Evolutionary conservation across 1,140 invertebrate genomes (phyloP), one percentile per base, ranked within the genome.

Genomic region (Odontomachus brunneus): DNA sequence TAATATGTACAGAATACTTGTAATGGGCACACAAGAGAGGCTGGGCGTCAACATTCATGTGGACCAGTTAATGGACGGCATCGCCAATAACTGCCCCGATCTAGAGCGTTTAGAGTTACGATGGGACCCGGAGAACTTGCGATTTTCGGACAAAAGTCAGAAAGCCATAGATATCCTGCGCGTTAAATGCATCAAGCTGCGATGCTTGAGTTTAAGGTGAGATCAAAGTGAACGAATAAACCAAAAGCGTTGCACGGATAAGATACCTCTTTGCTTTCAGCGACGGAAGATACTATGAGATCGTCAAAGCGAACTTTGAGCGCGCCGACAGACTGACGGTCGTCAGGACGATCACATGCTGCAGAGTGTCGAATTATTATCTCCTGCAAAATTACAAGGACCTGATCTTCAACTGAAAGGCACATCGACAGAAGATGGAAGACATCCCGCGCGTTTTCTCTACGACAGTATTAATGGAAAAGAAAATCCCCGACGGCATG

Each of bases 271-370:
- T 84, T 87, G 92, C n/a, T 94, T 96, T 92, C 91, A 99, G 98
- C 92, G 99, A 99, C 93, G 99, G 99, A 3, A 97, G 99, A 74
- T 99, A 99, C 93, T 99, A 99, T 91, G 99, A 99, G 95, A 97
- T 99, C 85, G 99, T 99, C 15, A 99, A 99, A 93, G 99, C 99
- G 0, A 99, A 99, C 94, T 99, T 99, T 92, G 99, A 99, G 93
- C 95, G 99, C 89, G 99, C 99, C 3, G 99, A 99, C 93, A 95
- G 99, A 85, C 96, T 96, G 62, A 99, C 99, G 0, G 98, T 99
- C 15, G 99, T 99, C 0, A 95, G 99, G 33, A 99, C 99, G 12
- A 97, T 97, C 11, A 99, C 98, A 49, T 99, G 98, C 93, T 99
- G 98, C 93, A 94, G 97, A 83, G 97, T 98, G 0, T 98, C 97